Conservation (phyloP, 2,888 invertebrate genomes). For the Candidula unifasciata region DNA sequence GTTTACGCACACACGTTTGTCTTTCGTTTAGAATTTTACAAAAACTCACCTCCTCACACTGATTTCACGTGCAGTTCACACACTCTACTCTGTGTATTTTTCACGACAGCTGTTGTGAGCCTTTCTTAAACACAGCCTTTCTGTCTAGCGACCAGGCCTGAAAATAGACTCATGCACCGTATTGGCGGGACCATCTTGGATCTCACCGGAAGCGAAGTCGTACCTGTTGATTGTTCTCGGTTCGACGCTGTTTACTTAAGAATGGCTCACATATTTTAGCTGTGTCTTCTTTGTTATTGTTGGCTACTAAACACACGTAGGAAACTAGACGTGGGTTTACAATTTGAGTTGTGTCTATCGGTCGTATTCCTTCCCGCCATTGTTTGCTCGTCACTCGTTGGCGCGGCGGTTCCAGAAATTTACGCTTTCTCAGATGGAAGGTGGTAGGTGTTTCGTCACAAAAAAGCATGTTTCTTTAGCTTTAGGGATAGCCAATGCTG, state of each 20-base stretch:
- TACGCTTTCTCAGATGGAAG: too few species aligned
- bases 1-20: too few species aligned
- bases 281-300: slow-evolving; percentile 17
- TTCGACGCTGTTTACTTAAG: slow-evolving; percentile 17
- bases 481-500: too few species aligned
- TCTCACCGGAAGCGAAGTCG: slow-evolving; percentile 8
- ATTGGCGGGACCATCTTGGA: slow-evolving; percentile 2
- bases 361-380: too few species aligned
- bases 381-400: too few species aligned
- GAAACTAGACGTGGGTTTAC: too few species aligned
- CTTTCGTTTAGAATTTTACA: neutral
- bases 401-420: too few species aligned
- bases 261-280: slow-evolving; percentile 11
- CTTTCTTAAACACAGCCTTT: neutral
- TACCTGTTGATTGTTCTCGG: slow-evolving; percentile 12
- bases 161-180: neutral
- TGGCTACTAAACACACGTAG: neutral
- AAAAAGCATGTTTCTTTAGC: too few species aligned
- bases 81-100: slow-evolving; percentile 16
- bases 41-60: neutral
- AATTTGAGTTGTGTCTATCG: too few species aligned
- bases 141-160: neutral
- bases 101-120: slow-evolving; percentile 18
- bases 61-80: slow-evolving; percentile 1
- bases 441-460: too few species aligned